phyloP scores from a whole-genome alignment of 2,113 vertebrate genomes.

The Charadrius vociferus region DNA sequence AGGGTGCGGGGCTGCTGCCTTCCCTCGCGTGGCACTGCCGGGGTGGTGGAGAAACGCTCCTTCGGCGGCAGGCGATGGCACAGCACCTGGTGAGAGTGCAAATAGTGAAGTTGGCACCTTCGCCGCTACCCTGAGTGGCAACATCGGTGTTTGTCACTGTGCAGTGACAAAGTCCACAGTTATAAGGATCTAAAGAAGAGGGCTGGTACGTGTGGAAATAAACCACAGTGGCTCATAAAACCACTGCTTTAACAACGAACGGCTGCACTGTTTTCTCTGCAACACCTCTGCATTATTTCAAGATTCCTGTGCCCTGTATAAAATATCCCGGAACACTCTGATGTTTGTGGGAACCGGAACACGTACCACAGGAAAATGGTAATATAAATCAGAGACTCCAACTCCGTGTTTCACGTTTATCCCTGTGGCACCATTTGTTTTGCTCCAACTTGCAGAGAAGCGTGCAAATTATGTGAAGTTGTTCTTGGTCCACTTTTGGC shows the following conservation, averaged over 20 bases:
- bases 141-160: neutral
- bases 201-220: neutral
- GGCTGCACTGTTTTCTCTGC: neutral
- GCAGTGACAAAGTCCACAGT: neutral
- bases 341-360: neutral
- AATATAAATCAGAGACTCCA: neutral
- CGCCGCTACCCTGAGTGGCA: neutral
- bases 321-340: neutral
- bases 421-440: neutral
- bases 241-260: neutral
- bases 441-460: neutral
- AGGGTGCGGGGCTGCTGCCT: neutral
- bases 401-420: neutral
- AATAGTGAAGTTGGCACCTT: neutral
- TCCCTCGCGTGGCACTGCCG: rapidly evolving
- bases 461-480: neutral
- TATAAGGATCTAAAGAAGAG: neutral
- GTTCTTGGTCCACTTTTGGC: neutral
- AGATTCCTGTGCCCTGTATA: neutral
- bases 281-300: no score
- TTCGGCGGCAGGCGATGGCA: neutral
- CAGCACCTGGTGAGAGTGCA: neutral
- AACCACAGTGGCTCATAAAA: neutral
- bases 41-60: no score
- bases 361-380: neutral